phyloP scores from a whole-genome alignment of 1,140 invertebrate genomes.

The Halotydeus destructor region DNA sequence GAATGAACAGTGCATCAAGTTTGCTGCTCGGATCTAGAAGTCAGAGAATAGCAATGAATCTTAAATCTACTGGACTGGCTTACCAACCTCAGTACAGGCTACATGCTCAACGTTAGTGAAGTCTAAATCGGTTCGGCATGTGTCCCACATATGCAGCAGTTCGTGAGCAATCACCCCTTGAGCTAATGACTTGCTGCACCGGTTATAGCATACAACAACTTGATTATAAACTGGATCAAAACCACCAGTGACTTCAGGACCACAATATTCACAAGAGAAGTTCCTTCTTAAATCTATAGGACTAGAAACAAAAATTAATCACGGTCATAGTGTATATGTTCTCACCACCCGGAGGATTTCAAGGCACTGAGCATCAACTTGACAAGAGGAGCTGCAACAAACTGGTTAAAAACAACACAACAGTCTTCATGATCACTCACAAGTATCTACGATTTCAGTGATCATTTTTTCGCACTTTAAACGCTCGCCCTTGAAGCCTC shows the following conservation, averaged over 20 bases:
- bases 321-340: conserved; percentile 18
- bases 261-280: conserved; percentile 75
- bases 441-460: conserved; percentile 1
- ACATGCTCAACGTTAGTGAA: conserved; percentile 76
- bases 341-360: conserved; percentile 10
- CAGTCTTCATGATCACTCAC: conserved; percentile 8
- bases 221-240: conserved; percentile 75
- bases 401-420: background rate
- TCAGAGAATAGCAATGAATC: background rate
- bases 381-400: conserved; percentile 11
- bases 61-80: conserved; percentile 3
- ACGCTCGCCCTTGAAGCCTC: background rate
- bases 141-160: conserved; percentile 92
- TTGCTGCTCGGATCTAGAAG: conserved; percentile 37
- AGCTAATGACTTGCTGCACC: conserved; percentile 35
- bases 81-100: conserved; percentile 79
- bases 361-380: conserved; percentile 11
- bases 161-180: conserved; percentile 69
- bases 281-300: conserved; percentile 59
- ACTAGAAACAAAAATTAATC: conserved; percentile 30
- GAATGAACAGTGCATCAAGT: conserved; percentile 75
- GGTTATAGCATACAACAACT: conserved; percentile 80
- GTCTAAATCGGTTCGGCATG: conserved; percentile 65
- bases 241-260: conserved; percentile 56
- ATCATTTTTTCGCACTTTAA: conserved; percentile 7